Evolutionary conservation across 2,888 invertebrate genomes (phyloP).

Genomic region (Antheraea assamensis): DNA sequence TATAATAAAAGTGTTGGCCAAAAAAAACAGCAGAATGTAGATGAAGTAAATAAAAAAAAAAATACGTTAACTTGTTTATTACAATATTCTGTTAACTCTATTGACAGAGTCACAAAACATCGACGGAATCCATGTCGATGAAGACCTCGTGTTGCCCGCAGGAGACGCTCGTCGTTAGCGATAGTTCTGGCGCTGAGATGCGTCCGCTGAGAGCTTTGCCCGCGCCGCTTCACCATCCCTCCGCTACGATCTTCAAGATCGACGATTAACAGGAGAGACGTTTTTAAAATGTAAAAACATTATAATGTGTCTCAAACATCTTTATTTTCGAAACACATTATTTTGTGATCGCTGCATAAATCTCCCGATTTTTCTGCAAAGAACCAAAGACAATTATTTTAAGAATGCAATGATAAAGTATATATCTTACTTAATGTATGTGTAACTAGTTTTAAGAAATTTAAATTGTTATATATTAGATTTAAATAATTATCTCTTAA

Average conservation of each 20-base stretch:
- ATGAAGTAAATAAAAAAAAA: neutral
- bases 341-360: neutral
- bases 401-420: neutral
- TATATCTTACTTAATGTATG: neutral
- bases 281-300: conserved; percentile 3
- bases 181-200: conserved; percentile 67
- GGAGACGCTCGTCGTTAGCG: conserved; percentile 66
- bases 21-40: neutral
- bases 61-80: neutral
- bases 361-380: neutral
- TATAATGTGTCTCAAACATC: neutral
- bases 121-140: conserved; percentile 71
- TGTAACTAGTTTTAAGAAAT: neutral
- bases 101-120: conserved; percentile 68
- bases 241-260: conserved; percentile 35
- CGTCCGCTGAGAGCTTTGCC: conserved; percentile 52
- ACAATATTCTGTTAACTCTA: conserved; percentile 4
- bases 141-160: conserved; percentile 74
- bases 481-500: neutral
- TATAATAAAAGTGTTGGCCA: neutral
- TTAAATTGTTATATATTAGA: neutral
- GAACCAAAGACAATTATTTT: neutral
- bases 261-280: conserved; percentile 41
- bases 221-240: conserved; percentile 26
- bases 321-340: neutral